Percentiles rank a stretch among this genome's conserved stretches.
Conservation (phyloP, 2,113 vertebrate genomes). For the Otolemur garnettii region DNA sequence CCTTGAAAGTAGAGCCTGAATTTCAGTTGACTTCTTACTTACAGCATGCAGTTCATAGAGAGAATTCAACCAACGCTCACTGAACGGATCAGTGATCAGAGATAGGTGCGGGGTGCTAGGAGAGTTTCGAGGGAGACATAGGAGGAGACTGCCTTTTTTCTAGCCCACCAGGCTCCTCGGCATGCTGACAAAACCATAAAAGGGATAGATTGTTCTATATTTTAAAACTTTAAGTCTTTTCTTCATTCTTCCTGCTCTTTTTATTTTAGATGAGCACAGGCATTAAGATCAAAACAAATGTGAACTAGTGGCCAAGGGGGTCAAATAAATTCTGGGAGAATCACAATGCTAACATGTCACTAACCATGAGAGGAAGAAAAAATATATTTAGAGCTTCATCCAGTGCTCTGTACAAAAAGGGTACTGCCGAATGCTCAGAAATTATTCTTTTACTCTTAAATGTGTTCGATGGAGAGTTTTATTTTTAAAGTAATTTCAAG, state of each 20-base stretch:
- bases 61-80: not conserved
- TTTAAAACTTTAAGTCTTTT: slow-evolving; percentile 55
- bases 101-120: not conserved
- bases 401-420: slow-evolving; percentile 43
- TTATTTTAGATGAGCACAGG: slow-evolving; percentile 58
- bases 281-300: slow-evolving; percentile 70
- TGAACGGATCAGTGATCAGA: not conserved
- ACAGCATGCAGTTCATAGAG: not conserved
- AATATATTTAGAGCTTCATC: slow-evolving; percentile 55
- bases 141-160: not conserved
- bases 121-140: not conserved
- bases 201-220: not conserved
- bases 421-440: slow-evolving; percentile 5
- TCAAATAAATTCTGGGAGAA: slow-evolving; percentile 62
- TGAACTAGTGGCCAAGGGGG: not conserved
- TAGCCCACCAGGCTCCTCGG: not conserved
- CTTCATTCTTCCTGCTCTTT: slow-evolving; percentile 33
- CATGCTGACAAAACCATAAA: not conserved
- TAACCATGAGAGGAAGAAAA: slow-evolving; percentile 42
- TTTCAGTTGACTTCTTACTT: slow-evolving; percentile 31
- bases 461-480: slow-evolving; percentile 35
- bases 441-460: slow-evolving; percentile 19
- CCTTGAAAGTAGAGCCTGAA: not conserved
- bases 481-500: slow-evolving; percentile 61
- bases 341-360: not conserved